Conservation (phyloP, 2,888 invertebrate species). For the Oscheius sp. region DNA sequence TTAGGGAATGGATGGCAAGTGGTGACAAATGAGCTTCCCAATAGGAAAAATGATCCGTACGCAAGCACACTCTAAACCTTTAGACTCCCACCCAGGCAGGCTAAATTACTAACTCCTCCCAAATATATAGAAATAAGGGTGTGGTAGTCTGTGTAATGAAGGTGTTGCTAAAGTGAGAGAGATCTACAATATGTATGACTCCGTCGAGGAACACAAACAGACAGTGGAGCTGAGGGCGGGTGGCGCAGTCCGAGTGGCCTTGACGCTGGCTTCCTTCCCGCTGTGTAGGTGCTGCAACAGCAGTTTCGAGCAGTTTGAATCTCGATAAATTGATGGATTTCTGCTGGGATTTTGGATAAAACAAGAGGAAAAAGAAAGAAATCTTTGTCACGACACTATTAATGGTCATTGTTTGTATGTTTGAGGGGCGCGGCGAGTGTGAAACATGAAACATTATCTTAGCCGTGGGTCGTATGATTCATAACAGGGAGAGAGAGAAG, state of each 20-base stretch:
- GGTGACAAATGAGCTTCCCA: constrained; percentile 29
- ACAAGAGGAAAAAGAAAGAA: neutral
- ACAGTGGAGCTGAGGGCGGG: constrained; percentile 27
- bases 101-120: neutral
- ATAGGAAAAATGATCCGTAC: constrained; percentile 33
- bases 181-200: constrained; percentile 16
- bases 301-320: constrained; percentile 21
- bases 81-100: neutral
- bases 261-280: constrained; percentile 33
- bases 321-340: constrained; percentile 1
- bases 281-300: constrained; percentile 17
- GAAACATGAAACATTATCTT: no score
- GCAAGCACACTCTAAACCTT: constrained; percentile 8
- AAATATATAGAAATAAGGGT: neutral
- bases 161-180: constrained; percentile 18
- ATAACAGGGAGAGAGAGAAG: no score
- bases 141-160: neutral
- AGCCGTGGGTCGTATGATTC: no score
- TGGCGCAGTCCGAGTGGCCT: constrained; percentile 36
- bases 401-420: no score
- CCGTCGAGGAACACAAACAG: constrained; percentile 30
- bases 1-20: neutral
- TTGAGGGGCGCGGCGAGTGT: no score
- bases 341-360: neutral
- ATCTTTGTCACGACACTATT: neutral